Evolutionary conservation across 2,888 invertebrate species (phyloP), one percentile per base, ranked within the genome.

Genomic region (Onchidella celtica): DNA sequence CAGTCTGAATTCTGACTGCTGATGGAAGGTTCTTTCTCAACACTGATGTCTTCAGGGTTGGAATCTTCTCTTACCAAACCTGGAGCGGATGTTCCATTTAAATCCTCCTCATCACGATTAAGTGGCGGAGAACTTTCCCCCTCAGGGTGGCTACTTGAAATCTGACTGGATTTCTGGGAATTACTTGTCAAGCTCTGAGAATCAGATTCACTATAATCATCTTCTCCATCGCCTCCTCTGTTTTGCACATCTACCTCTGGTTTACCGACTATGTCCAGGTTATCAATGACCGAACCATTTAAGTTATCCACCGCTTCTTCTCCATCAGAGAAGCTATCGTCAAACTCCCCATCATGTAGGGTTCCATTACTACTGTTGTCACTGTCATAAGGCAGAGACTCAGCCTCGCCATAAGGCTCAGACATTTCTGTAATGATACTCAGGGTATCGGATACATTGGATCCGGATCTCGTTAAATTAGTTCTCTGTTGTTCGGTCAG

Each of bases 371-470:
- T 80, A 32, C 47, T 36, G 32, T 34, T 34, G 17, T 68, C 77
- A 69, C 78, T 55, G 11, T n/a, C 65, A 21, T 63, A 34, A 40
- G 59, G 24, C 40, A 34, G 40, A 27, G 27, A 66, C 57, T 79
- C 79, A 14, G 76, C 76, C n/a, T 69, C 68, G 1, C 87, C 87
- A 32, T 76, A 83, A 3, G 88, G 86, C 76, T 92, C 91, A 11
- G 90, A 88, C 24, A 84, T 84, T 74, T 91, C 92, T 14, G 88
- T 87, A 65, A 91, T 91, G 14, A 89, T 87, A 86, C 91, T 91
- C 2, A 91, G 83, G 36, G 85, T 86, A 84, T 91, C 92, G 24
- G 90, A 90, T 29, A 86, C 86, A 65, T 57, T 40, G 21, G 81
- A 81, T 14, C 57, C 61, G 11, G 59, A 57, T 24, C 75, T 29